Evolutionary conservation across 2,888 invertebrate genomes (phyloP), one percentile per base, ranked within the genome.

Genomic region (Microctonus brassicae): DNA sequence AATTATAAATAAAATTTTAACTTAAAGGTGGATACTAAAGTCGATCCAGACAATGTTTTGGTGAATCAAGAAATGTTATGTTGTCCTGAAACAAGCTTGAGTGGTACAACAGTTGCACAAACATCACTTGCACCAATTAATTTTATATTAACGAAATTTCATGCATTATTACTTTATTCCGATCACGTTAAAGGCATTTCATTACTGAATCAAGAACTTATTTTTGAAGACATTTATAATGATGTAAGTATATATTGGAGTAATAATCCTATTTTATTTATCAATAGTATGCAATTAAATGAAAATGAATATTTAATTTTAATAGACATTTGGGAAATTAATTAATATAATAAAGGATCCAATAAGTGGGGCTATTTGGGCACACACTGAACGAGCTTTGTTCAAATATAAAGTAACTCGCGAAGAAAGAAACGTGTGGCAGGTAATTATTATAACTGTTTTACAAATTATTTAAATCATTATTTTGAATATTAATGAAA

Each of bases 101-200:
- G 84, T 69, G 84, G 77, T 53, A 83, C 76, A 64, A 82, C 74
- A 68, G 57, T 67, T 9, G 76, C 81, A 0, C 73, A 79, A 53
- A 73, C 67, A 63, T 76, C 86, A 3, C 81, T 80, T 69, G 88
- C 90, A 0, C 94, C 97, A 0, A 88, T 94, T 47, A 91, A 94
- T 0, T 93, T 97, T 82, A 93, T 95, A 1, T 88, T 97, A 65
- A 97, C 97, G 0, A 94, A 97, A 87, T 98, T 97, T 88, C 98
- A 98, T 87, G 93, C 94, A 0, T 87, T 98, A 1, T 89, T 97
- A 11, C 92, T 97, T 77, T 97, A 94, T 86, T 89, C 92, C 0
- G 95, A 97, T 86, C 92, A 93, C 75, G 92, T 97, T 1, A 94
- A 94, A 85, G 96, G 94, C 0, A 90, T 97, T 42, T 97, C 95